These are phyloP conservation scores for Metopolophium dirhodum DNA, from an alignment of 1,140 invertebrate species.

Conservation along the genomic window DNA sequence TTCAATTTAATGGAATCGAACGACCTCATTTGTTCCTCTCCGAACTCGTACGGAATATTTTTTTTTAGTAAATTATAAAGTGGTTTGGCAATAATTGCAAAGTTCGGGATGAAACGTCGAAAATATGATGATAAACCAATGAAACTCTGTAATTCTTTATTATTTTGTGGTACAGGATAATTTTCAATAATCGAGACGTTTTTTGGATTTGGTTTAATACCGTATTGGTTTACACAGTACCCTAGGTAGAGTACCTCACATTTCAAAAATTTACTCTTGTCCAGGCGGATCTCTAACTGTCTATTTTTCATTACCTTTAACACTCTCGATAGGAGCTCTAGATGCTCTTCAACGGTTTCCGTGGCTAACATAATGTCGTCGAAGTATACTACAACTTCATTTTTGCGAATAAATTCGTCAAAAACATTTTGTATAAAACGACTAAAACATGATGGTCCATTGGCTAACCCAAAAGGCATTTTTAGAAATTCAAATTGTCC, in stretches of 20 bases:
- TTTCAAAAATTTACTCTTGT: conserved; percentile 18
- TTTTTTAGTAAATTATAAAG: background rate
- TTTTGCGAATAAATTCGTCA: conserved; percentile 61
- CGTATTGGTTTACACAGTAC: background rate
- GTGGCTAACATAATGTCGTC: conserved; percentile 44
- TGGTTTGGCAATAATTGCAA: background rate
- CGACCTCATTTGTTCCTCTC: no score
- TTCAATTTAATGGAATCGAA: no score
- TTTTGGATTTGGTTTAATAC: conserved; percentile 6
- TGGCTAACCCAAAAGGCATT: conserved; percentile 29
- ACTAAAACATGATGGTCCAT: conserved; percentile 58
- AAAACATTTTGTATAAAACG: conserved; percentile 61
- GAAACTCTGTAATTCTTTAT: background rate
- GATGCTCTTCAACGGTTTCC: conserved; percentile 4
- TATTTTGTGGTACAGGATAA: background rate
- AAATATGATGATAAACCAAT: conserved; percentile 20
- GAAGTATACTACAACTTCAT: background rate
- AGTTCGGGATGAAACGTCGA: conserved; percentile 6
- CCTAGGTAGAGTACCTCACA: no score
- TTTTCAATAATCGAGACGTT: background rate
- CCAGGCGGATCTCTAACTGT: background rate
- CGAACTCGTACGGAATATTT: no score
- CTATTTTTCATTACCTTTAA: conserved; percentile 27
- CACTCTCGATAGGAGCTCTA: conserved; percentile 45
- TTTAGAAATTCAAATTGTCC: background rate